Percentiles rank a stretch among this genome's conserved stretches.
phyloP scores from a whole-genome alignment of 1,140 invertebrate genomes.

The Lepidurus couesii region DNA sequence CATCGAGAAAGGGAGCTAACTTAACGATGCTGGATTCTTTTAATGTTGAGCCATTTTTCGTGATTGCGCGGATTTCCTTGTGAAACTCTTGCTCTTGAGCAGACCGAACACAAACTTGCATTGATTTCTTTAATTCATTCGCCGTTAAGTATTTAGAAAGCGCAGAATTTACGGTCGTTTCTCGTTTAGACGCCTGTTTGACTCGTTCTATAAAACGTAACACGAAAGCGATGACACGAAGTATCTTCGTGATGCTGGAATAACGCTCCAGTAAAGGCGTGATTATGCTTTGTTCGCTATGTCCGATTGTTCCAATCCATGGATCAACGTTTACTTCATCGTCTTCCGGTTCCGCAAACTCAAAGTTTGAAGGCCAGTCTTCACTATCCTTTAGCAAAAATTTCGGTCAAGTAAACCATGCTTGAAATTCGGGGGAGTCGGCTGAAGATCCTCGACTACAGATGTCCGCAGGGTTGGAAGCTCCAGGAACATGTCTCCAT shows the following conservation, averaged over 20 bases:
- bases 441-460: constrained; percentile 9
- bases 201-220: neutral
- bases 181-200: neutral
- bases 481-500: constrained; percentile 33
- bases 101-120: too few relatives aligned
- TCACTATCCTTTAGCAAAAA: neutral
- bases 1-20: neutral
- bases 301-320: neutral
- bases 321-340: neutral
- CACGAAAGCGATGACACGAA: neutral
- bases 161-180: neutral
- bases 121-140: too few relatives aligned
- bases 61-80: too few relatives aligned
- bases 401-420: neutral
- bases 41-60: neutral
- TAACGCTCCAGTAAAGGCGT: neutral
- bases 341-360: neutral
- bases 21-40: neutral
- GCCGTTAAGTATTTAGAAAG: neutral
- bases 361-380: neutral
- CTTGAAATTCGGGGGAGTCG: neutral
- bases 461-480: constrained; percentile 33
- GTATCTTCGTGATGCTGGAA: neutral
- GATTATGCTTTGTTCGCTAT: neutral
- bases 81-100: too few relatives aligned